Evolutionary conservation across 1,140 invertebrate species (phyloP), one percentile per base, ranked within the genome.

Genomic region (Papilio aristodemus): DNA sequence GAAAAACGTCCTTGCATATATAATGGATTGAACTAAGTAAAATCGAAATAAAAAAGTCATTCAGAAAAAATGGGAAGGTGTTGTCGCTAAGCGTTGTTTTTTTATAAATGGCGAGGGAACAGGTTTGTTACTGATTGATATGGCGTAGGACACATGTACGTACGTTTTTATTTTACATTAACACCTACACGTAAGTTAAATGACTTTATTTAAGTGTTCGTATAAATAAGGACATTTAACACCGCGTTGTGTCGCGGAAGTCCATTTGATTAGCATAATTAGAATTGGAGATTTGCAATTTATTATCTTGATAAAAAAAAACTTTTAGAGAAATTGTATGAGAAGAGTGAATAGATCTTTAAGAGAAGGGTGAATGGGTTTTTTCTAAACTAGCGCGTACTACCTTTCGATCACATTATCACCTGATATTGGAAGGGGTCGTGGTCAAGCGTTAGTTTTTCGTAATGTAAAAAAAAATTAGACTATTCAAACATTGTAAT

Each of bases 1-100:
- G 14, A 62, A 62, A 62, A 39, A 38, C 32, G 27, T 62, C 9
- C 32, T 19, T 38, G 32, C 14, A 62, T 62, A 50, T 50, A 50
- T 50, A 32, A 62, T 38, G 59, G 59, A 62, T 19, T 38, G 14
- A 17, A 8, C 38, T 11, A 41, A 10, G 38, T 41, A 2, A 32
- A 32, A 32, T 32, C 27, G 27, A 54, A 54, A 11, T 54, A 54
- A 54, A 22, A 22, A 13, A 54, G 22, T 19, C 8, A 25, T 14
- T 17, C 13, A n/a, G 41, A 50, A 54, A 54, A 54, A 54, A 10
- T 54, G 46, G 46, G 46, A 25, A 54, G 46, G 46, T 25, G 46
- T 46, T 46, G 43, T 54, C 46, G 22, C 46, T 13, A 54, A 54
- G 46, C 27, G 27, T 32, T 32, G 2, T 54, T 54, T 46, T 46